These are phyloP conservation scores for Apostichopus californicus DNA, from an alignment of 35 echinoderm and acorn worm genomes.

Conservation along the genomic window DNA sequence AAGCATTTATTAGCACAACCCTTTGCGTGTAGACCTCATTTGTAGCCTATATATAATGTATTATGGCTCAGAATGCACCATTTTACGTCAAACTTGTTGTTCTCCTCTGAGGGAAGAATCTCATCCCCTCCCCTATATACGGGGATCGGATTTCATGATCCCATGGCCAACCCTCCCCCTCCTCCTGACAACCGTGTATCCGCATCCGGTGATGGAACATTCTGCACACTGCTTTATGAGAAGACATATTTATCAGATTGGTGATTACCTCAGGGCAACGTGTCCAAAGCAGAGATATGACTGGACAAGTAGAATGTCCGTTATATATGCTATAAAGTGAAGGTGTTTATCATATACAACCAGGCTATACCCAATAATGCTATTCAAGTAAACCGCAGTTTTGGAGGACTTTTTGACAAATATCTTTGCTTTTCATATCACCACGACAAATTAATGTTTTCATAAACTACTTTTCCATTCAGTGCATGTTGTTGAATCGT, in stretches of 20 bases:
- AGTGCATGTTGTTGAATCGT: background rate
- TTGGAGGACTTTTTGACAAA: background rate
- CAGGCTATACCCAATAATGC: background rate
- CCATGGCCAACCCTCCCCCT: too few relatives aligned
- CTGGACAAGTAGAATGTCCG: background rate
- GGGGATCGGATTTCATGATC: too few relatives aligned
- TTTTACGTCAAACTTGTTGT: too few relatives aligned
- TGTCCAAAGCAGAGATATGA: background rate
- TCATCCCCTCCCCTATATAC: too few relatives aligned
- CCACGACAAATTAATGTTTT: background rate
- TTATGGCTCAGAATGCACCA: too few relatives aligned
- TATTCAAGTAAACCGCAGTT: background rate
- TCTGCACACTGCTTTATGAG: background rate
- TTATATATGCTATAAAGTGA: background rate
- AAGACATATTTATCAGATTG: background rate
- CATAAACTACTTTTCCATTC: constrained; percentile 4
- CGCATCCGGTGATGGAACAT: background rate
- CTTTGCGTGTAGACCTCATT: too few relatives aligned
- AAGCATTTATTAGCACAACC: too few relatives aligned
- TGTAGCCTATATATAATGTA: too few relatives aligned
- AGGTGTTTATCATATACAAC: background rate
- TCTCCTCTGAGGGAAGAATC: too few relatives aligned
- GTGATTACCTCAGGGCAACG: background rate
- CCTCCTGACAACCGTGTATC: too few relatives aligned
- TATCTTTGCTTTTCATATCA: background rate